Percentiles rank a stretch among this genome's conserved stretches.
Conservation (phyloP, 2,797 vertebrate species). For the Epinephelus malabaricus region DNA sequence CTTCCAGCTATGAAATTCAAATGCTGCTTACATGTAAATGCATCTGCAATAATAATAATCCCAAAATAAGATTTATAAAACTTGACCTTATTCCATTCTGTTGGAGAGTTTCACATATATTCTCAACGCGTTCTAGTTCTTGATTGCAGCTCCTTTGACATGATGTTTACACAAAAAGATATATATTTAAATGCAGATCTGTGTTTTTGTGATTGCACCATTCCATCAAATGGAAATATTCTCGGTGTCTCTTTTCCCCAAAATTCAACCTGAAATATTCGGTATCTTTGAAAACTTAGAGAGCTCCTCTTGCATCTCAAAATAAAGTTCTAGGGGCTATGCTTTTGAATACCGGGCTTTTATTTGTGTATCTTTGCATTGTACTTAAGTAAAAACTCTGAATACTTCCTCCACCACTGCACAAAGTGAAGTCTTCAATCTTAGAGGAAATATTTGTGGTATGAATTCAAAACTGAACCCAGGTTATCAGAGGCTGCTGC, state of each 20-base stretch:
- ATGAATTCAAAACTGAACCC: too few relatives aligned
- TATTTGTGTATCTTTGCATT: background rate
- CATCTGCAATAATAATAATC: background rate
- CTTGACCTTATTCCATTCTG: background rate
- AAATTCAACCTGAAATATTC: background rate
- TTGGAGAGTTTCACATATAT: background rate
- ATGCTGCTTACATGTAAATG: background rate
- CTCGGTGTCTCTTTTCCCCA: too few relatives aligned
- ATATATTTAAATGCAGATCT: background rate
- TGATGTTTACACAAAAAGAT: constrained; percentile 1
- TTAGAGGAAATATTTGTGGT: too few relatives aligned
- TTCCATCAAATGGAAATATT: background rate
- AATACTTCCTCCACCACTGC: too few relatives aligned
- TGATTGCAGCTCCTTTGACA: background rate
- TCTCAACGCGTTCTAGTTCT: background rate
- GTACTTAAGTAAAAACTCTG: background rate
- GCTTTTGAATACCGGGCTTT: background rate
- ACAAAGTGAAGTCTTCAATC: too few relatives aligned
- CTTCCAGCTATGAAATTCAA: too few relatives aligned
- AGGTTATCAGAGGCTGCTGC: too few relatives aligned
- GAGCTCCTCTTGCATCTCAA: background rate
- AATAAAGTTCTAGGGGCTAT: background rate
- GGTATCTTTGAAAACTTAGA: background rate
- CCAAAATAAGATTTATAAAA: too few relatives aligned
- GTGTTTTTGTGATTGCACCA: background rate